Evolutionary conservation across 2,888 invertebrate genomes (phyloP).

Genomic region (Polyommatus icarus): DNA sequence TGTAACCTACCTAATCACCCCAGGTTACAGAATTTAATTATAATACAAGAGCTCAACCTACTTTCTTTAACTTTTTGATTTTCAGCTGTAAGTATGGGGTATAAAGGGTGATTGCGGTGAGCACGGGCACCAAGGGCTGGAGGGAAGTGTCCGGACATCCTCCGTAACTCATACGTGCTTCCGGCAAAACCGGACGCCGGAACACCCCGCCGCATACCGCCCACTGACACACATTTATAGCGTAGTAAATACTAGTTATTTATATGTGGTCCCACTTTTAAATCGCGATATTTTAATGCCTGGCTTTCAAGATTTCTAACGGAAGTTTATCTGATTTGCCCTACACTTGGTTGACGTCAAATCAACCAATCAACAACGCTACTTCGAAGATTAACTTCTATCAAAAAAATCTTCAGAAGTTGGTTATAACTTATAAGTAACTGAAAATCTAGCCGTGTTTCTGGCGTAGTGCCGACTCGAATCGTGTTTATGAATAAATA

Average conservation of each 20-base stretch:
- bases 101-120: not conserved
- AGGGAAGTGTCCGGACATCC: conserved; percentile 55
- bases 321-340: too few species aligned
- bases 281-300: not conserved
- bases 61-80: not conserved
- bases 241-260: not conserved
- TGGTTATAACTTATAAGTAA: too few species aligned
- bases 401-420: too few species aligned
- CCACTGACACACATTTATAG: conserved; percentile 46
- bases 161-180: conserved; percentile 71
- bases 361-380: too few species aligned
- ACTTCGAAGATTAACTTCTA: too few species aligned
- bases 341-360: too few species aligned
- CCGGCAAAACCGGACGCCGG: conserved; percentile 69
- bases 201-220: conserved; percentile 51
- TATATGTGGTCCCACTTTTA: not conserved
- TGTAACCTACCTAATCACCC: too few species aligned
- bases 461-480: too few species aligned
- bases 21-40: not conserved
- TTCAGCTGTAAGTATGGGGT: not conserved
- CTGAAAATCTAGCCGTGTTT: too few species aligned
- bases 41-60: not conserved
- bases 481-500: too few species aligned
- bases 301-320: too few species aligned
- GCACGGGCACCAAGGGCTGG: conserved; percentile 22